Evolutionary conservation across 2,797 vertebrate genomes (phyloP).

Genomic region (Meda fulgida): DNA sequence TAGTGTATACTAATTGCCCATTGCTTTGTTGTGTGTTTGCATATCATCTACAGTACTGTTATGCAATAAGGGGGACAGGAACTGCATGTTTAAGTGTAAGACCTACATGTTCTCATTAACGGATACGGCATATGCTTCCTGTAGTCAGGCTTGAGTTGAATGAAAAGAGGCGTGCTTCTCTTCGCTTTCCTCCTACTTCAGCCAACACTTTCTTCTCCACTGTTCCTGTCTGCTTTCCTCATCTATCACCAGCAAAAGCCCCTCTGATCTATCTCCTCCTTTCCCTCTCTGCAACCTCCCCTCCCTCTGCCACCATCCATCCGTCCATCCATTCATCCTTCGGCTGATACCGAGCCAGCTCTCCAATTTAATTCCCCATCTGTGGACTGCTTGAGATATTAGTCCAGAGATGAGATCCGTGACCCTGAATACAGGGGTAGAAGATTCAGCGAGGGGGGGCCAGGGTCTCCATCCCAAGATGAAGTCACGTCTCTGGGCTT

Average conservation of each 20-base stretch:
- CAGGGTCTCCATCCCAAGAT: conserved; percentile 31
- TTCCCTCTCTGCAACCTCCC: conserved; percentile 36
- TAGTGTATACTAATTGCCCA: conserved; percentile 37
- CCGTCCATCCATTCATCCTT: conserved; percentile 66
- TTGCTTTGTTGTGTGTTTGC: conserved; percentile 49
- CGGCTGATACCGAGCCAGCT: conserved; percentile 67
- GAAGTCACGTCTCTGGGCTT: conserved; percentile 52
- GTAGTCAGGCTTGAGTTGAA: neutral
- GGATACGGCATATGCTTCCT: neutral
- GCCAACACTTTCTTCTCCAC: conserved; percentile 57
- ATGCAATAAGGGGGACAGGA: neutral
- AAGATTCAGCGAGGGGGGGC: conserved; percentile 61
- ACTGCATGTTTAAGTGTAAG: neutral
- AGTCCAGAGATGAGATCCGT: conserved; percentile 85
- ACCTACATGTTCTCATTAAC: conserved; percentile 3
- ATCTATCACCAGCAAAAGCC: conserved; percentile 44
- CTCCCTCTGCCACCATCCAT: conserved; percentile 46
- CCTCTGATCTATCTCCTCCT: conserved; percentile 28
- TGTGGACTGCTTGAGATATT: conserved; percentile 81
- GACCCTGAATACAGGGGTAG: conserved; percentile 82
- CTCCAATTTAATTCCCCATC: conserved; percentile 83
- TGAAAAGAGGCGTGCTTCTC: neutral
- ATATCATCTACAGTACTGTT: conserved; percentile 57
- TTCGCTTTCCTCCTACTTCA: conserved; percentile 48
- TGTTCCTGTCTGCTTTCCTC: conserved; percentile 32